Base-by-base conservation (phyloP, 2,888 invertebrate genomes). In the Arenicola marina region DNA sequence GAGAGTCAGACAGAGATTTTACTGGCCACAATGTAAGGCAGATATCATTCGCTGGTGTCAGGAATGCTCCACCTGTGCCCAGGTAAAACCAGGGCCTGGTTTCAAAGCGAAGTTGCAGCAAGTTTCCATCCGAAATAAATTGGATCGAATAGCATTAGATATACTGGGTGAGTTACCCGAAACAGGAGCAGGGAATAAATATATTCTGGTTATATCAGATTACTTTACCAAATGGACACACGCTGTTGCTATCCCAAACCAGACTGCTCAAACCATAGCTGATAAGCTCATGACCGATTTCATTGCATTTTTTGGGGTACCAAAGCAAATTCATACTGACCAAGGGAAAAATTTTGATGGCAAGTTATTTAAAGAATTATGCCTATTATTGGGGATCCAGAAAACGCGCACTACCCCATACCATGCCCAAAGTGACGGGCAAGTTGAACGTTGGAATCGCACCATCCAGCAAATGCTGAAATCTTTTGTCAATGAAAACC, bases 321-420 rank as follows among this genome's bases (percentile, higher is more conserved):
- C 69, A 7, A 24, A 31, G 24, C 57, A 58, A 33, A 61, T 72
- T 1, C 73, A 72, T 51, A 56, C 63, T 18, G 67, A 69, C 38
- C 71, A 69, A 46, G 72, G 73, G 18, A 33, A 63, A 21, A 53
- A 73, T 31, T 72, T 73, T 51, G 66, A 68, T 44, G 63, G 65
- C 1, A 26, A 63, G 1, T 55, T 73, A 15, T 67, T 73, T 46
- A 28, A 33, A 21, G 53, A 34, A 29, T 15, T 70, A 4, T 71
- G 71, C 59, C n/a, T 44, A 11, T 21, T 64, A 7, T 24, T 67
- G 18, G 66, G 62, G 1, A 66, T 72, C 33, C 45, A 68, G 15
- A 67, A 73, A 56, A 68, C 67, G n/a, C 31, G 61, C 4, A 72
- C 71, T 34, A 64, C 65, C 1, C 67, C 67, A 4, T 67, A 58